Conservation (phyloP, 2,888 invertebrate species). For the Caradrina kadenii region DNA sequence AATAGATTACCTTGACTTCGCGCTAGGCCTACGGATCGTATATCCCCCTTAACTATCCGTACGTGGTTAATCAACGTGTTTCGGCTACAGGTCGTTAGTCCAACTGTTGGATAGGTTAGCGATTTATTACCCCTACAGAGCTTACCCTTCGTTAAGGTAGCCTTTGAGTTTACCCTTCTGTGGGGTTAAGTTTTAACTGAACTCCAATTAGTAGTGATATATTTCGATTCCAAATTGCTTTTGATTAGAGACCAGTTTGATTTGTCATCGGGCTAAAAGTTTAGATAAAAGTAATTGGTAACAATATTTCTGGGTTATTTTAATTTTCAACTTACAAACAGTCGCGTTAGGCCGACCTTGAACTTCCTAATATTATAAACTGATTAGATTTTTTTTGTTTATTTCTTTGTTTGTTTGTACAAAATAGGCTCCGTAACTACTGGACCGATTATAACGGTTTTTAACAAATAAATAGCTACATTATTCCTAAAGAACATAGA, state of each 20-base stretch:
- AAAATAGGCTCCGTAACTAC: too few relatives aligned
- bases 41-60: slow-evolving; percentile 19
- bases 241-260: background rate
- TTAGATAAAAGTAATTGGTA: background rate
- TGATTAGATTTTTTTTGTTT: too few relatives aligned
- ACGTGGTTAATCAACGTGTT: slow-evolving; percentile 34
- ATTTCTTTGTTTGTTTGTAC: too few relatives aligned
- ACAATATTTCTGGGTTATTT: background rate
- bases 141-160: background rate
- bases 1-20: too few relatives aligned
- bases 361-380: too few relatives aligned
- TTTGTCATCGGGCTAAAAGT: background rate
- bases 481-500: too few relatives aligned
- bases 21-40: background rate
- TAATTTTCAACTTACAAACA: too few relatives aligned
- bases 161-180: background rate
- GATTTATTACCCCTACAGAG: slow-evolving; percentile 35
- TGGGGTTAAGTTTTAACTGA: background rate
- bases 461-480: too few relatives aligned
- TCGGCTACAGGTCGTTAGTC: slow-evolving; percentile 17
- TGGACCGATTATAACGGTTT: too few relatives aligned
- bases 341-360: too few relatives aligned
- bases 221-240: background rate
- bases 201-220: slow-evolving; percentile 9
- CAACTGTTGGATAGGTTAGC: slow-evolving; percentile 11